A percentile compares a stretch with the other conserved stretches of the same genome.
Evolutionary conservation across 2,113 vertebrate genomes (phyloP).

Genomic region (Dissostichus mawsoni): DNA sequence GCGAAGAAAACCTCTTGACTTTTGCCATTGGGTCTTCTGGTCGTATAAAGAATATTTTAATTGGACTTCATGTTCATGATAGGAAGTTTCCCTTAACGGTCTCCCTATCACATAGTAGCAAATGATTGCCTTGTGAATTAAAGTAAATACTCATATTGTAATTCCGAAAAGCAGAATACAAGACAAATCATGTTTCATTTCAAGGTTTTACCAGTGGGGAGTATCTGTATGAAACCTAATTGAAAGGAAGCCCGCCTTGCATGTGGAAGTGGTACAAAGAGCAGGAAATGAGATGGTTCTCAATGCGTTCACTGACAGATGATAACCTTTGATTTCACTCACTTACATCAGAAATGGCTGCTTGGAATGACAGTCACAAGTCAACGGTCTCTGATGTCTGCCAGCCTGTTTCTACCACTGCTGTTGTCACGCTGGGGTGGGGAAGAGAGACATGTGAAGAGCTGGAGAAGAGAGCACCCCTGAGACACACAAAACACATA

Average conservation of each 20-base stretch:
- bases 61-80: constrained; percentile 4
- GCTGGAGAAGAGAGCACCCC: constrained; percentile 20
- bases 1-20: constrained; percentile 35
- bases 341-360: constrained; percentile 74
- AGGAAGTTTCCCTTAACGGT: neutral
- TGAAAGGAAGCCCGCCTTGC: constrained; percentile 70
- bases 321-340: constrained; percentile 79
- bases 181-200: constrained; percentile 44
- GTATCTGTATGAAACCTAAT: constrained; percentile 69
- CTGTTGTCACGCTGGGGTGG: constrained; percentile 16
- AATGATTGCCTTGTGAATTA: constrained; percentile 24
- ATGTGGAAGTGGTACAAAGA: constrained; percentile 69
- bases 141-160: constrained; percentile 16
- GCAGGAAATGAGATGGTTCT: constrained; percentile 70
- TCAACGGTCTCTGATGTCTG: constrained; percentile 67
- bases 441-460: constrained; percentile 27
- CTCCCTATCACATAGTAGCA: neutral
- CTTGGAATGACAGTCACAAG: constrained; percentile 75
- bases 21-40: constrained; percentile 12
- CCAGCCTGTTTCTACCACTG: neutral
- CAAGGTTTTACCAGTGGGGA: constrained; percentile 29
- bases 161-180: constrained; percentile 25
- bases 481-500: constrained; percentile 20
- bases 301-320: constrained; percentile 67
- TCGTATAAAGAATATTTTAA: constrained; percentile 13